These are phyloP conservation scores for Lasioglossum calceatum DNA, from an alignment of 2,888 invertebrate species.

Conservation along the genomic window DNA sequence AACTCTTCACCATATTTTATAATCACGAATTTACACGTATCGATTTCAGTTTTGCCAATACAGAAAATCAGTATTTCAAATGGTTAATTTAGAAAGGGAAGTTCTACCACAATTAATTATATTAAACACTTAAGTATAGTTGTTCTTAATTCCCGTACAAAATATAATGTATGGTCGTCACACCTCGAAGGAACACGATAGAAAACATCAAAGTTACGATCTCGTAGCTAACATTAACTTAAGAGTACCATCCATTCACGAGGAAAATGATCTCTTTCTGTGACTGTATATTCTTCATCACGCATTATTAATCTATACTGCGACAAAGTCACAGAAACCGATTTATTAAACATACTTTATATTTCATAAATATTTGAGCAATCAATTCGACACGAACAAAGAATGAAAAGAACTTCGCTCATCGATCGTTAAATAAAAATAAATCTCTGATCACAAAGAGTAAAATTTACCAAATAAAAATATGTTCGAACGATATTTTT, in stretches of 20 bases:
- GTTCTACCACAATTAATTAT: conserved; percentile 10
- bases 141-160: neutral
- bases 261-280: neutral
- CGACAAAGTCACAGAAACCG: neutral
- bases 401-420: conserved; percentile 2
- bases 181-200: neutral
- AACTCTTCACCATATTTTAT: neutral
- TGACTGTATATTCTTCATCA: neutral
- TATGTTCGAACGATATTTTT: neutral
- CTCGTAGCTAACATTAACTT: neutral
- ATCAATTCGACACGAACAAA: conserved; percentile 8
- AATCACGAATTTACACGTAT: neutral
- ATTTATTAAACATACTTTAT: neutral
- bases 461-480: neutral
- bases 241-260: neutral
- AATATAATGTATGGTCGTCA: neutral
- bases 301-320: neutral
- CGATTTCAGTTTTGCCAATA: neutral
- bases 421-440: conserved; percentile 24
- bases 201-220: neutral
- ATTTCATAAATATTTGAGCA: conserved; percentile 20
- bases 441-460: neutral
- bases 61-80: neutral
- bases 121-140: conserved; percentile 1
- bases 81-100: neutral